A percentile compares a stretch with the other conserved stretches of the same genome.
phyloP scores from a whole-genome alignment of 1,140 invertebrate species.

The Centruroides sculpturatus region DNA sequence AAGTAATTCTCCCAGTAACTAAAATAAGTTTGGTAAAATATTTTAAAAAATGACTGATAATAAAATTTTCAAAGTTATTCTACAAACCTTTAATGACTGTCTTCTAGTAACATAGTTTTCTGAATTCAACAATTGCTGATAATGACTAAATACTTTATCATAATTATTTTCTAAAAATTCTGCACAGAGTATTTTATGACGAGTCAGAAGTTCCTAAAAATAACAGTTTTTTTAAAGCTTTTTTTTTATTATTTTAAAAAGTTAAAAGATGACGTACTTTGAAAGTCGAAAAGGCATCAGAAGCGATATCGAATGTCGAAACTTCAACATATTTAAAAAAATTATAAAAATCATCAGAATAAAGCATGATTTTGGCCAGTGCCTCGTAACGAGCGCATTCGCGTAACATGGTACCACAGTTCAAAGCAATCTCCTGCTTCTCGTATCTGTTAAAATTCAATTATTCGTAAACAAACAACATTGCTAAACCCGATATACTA shows the following conservation, averaged over 20 bases:
- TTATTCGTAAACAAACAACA: no score
- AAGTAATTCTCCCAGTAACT: conserved; percentile 86
- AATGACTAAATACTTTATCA: conserved; percentile 92
- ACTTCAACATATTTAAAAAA: conserved; percentile 99
- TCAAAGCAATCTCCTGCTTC: conserved; percentile 95
- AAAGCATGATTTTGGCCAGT: conserved; percentile 93
- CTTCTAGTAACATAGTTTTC: conserved; percentile 96
- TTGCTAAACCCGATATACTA: no score
- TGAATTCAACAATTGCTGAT: conserved; percentile 92
- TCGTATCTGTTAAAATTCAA: conserved; percentile 84
- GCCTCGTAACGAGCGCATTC: conserved; percentile 97
- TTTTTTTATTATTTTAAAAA: not conserved
- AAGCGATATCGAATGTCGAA: conserved; percentile 99
- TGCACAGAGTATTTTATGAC: conserved; percentile 94
- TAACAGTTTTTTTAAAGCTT: no score
- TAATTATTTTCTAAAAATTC: conserved; percentile 98
- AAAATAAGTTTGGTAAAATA: conserved; percentile 14
- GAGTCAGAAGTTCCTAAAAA: conserved; percentile 83
- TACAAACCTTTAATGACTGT: conserved; percentile 70
- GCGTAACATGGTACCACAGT: conserved; percentile 96
- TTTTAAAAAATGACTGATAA: no score
- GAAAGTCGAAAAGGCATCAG: conserved; percentile 99
- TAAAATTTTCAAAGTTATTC: no score
- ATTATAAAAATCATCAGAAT: conserved; percentile 96
- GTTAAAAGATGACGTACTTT: conserved; percentile 50